These are phyloP conservation scores for Hemiscyllium ocellatum DNA, from an alignment of 2,113 vertebrate genomes.

Conservation along the genomic window DNA sequence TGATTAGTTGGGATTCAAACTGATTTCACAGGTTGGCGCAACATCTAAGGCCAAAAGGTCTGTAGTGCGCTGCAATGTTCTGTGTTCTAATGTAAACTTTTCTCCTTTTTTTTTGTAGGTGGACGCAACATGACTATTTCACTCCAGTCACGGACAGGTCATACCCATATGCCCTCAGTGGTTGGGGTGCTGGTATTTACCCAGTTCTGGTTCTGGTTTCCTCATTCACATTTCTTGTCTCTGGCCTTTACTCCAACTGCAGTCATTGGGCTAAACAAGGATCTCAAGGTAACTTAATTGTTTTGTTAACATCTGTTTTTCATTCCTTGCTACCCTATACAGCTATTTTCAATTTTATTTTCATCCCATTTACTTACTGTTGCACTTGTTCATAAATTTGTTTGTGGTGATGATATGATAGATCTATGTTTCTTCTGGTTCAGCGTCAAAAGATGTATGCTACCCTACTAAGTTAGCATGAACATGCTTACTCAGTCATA, in stretches of 20 bases:
- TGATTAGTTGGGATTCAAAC: too few species aligned
- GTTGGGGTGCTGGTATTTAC: constrained; percentile 96
- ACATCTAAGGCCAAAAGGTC: too few species aligned
- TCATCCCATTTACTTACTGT: neutral
- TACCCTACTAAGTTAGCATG: neutral
- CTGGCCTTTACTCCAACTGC: constrained; percentile 94
- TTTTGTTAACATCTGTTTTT: neutral
- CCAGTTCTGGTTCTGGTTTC: constrained; percentile 99
- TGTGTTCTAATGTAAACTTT: neutral
- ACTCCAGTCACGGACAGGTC: constrained; percentile 92
- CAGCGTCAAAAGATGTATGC: neutral
- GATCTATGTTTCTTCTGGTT: neutral
- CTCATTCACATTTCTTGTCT: constrained; percentile 90
- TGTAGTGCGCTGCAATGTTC: too few species aligned
- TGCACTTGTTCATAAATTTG: neutral
- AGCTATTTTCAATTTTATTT: neutral
- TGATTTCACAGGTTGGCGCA: too few species aligned
- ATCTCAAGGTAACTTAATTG: constrained; percentile 77
- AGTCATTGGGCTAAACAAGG: constrained; percentile 97
- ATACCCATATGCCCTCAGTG: constrained; percentile 97
- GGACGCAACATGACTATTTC: constrained; percentile 96
- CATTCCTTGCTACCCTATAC: neutral
- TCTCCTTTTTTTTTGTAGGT: constrained; percentile 55
- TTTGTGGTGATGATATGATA: neutral
- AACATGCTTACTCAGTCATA: neutral